Base-by-base conservation (phyloP, 2,113 vertebrate genomes). In the Lichenostomus cassidix region DNA sequence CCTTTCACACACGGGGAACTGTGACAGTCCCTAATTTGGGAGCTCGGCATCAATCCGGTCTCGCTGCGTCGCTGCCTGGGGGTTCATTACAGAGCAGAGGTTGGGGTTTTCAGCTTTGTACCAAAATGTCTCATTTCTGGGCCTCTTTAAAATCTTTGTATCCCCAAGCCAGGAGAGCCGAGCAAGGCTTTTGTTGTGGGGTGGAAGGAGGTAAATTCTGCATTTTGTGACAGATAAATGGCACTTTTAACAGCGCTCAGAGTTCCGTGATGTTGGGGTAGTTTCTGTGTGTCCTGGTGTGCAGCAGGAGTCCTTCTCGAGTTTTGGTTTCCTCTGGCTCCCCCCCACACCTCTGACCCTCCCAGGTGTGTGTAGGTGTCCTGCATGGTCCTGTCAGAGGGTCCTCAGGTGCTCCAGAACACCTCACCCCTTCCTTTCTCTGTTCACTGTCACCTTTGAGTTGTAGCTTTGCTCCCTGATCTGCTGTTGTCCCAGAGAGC, bases 51-150 rank as follows among this genome's bases (percentile, higher is more conserved):
- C 62, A 17, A 10, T 31, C 49, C 0, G 0, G 2, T 5, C 76
- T 52, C 25, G 0, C 12, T 0, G 60, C 3, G 0, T 22, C 0
- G 0, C 50, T 23, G 64, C 69, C 86, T 9, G 49, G 47, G 9
- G 41, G 24, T 37, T 15, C 10, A 2, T 16, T 17, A 1, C 37
- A 63, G 9, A 21, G 56, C 23, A 37, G 59, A 41, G 50, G 8
- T 33, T 9, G 35, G 19, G 4, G 2, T 55, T 59, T 41, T 39
- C 52, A 62, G 63, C 55, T 83, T 56, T 23, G 22, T 10, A 15
- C 20, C 20, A 8, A 33, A 73, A n/a, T 14, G 33, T 63, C 46
- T 50, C 14, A 1, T 31, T 76, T 50, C 33, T 46, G 87, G 10
- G 58, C 44, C 31, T 28, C 33, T 79, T 53, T 22, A 11, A 24